Evolutionary conservation across 2,888 invertebrate species (phyloP).

Genomic region (Chesias legatella): DNA sequence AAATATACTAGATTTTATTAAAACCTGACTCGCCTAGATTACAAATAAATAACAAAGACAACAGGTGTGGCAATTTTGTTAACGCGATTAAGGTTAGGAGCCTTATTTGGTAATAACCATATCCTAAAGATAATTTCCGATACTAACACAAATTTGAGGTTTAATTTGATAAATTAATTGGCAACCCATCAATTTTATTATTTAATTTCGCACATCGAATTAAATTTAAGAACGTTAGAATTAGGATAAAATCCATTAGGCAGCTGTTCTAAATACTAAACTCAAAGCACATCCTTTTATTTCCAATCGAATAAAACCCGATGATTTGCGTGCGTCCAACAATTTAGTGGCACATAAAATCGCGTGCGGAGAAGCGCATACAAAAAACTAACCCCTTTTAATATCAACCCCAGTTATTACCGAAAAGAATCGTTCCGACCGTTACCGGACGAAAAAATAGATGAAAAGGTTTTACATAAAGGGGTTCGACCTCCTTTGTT

Average conservation of each 20-base stretch:
- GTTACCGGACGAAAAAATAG: constrained; percentile 70
- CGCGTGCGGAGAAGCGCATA: constrained; percentile 61
- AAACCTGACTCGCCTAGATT: too few species aligned
- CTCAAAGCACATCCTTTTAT: constrained; percentile 21
- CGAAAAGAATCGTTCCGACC: constrained; percentile 70
- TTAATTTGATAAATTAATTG: neutral
- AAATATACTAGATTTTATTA: too few species aligned
- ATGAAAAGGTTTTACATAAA: constrained; percentile 72
- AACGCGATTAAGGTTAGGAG: too few species aligned
- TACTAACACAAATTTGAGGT: too few species aligned
- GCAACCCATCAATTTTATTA: neutral
- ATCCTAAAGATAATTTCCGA: too few species aligned
- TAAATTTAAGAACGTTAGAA: neutral
- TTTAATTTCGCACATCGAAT: neutral
- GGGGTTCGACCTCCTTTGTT: constrained; percentile 59
- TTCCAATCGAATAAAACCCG: constrained; percentile 33
- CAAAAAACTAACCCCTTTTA: constrained; percentile 66
- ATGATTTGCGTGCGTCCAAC: constrained; percentile 61
- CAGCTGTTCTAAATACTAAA: constrained; percentile 23
- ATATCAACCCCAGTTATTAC: constrained; percentile 67
- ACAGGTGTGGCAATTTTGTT: too few species aligned
- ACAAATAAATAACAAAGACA: too few species aligned
- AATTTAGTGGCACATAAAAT: constrained; percentile 58
- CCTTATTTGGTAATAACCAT: too few species aligned
- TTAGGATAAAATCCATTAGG: constrained; percentile 6